Evolutionary conservation across 2,888 invertebrate species (phyloP).

Genomic region (Proisotoma minuta): DNA sequence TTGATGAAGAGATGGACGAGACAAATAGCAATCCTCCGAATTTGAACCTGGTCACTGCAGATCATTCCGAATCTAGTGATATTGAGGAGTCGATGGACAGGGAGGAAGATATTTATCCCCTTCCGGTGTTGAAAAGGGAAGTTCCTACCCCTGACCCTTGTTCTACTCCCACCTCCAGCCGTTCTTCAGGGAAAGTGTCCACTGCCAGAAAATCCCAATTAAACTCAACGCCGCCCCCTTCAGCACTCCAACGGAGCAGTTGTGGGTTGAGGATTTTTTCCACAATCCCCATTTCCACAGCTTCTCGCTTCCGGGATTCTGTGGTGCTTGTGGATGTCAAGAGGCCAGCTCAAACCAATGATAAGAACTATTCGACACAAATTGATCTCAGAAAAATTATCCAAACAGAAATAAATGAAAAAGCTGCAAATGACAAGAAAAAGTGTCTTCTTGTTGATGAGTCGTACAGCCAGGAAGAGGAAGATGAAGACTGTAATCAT

Average conservation of each 20-base stretch:
- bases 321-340: neutral
- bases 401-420: neutral
- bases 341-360: neutral
- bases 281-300: neutral
- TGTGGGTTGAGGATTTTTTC: neutral
- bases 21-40: neutral
- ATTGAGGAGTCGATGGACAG: conserved; percentile 16
- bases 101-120: neutral
- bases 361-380: neutral
- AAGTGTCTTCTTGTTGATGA: neutral
- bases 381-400: no score
- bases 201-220: neutral
- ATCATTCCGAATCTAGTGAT: conserved; percentile 34
- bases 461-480: neutral
- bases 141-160: neutral
- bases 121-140: neutral
- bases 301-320: neutral
- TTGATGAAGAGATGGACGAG: conserved; percentile 21
- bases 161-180: neutral
- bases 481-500: neutral
- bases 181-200: neutral
- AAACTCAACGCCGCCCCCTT: no score
- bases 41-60: conserved; percentile 27
- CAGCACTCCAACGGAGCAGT: neutral
- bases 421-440: neutral